Conservation (phyloP, 2,888 invertebrate genomes). For the Colletes collaris region DNA sequence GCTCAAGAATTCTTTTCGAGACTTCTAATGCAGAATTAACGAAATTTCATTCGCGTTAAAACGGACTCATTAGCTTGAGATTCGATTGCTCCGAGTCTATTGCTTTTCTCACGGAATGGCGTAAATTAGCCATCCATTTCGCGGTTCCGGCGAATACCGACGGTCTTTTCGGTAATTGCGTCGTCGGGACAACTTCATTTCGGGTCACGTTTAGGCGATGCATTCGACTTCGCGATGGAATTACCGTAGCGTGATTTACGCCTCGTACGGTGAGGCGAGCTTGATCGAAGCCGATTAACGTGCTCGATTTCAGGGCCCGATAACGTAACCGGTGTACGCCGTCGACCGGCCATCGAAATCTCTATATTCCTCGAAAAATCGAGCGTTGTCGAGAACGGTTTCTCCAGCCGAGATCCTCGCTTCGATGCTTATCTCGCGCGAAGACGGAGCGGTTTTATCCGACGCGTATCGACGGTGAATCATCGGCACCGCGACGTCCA, state of each 20-base stretch:
- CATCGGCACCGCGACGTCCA: conserved; percentile 37
- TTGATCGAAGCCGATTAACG: conserved; percentile 6
- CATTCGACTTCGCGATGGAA: conserved; percentile 18
- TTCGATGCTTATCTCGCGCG: conserved; percentile 43
- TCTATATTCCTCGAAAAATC: conserved; percentile 38
- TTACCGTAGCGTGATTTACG: conserved; percentile 22
- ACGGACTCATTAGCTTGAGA: no score
- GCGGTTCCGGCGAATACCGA: conserved; percentile 9
- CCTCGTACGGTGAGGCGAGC: not conserved
- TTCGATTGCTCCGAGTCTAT: no score
- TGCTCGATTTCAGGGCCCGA: conserved; percentile 18
- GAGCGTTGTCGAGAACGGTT: conserved; percentile 1
- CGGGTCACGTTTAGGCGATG: not conserved
- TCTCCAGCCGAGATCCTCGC: conserved; percentile 6
- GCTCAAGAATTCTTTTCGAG: no score
- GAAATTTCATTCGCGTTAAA: no score
- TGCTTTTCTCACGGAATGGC: no score
- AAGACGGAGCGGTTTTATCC: conserved; percentile 43
- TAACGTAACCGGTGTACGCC: conserved; percentile 9
- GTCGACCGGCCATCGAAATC: conserved; percentile 26
- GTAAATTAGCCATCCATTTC: no score
- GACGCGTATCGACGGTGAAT: conserved; percentile 48
- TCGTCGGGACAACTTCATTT: conserved; percentile 19
- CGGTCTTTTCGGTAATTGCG: conserved; percentile 31
- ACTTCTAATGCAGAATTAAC: no score